These are phyloP conservation scores for Coenonympha arcania DNA, from an alignment of 2,888 invertebrate species.

Conservation along the genomic window DNA sequence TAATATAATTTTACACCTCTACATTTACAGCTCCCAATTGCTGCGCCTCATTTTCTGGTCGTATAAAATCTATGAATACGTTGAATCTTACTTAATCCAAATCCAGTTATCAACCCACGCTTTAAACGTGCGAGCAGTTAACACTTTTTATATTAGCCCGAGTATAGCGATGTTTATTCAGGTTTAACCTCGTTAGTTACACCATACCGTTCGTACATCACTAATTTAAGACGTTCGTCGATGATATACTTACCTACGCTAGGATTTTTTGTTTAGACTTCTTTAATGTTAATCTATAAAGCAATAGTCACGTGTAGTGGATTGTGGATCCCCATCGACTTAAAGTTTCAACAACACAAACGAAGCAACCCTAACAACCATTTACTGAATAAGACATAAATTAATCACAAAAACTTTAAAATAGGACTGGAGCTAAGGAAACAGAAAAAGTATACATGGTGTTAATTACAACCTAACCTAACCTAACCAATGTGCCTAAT, in stretches of 20 bases:
- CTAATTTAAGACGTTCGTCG: conserved; percentile 12
- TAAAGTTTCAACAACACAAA: too few relatives aligned
- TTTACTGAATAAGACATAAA: too few relatives aligned
- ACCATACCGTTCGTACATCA: conserved; percentile 2
- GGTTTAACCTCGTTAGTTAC: conserved; percentile 17
- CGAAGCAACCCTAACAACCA: too few relatives aligned
- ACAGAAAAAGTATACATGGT: too few relatives aligned
- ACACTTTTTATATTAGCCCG: conserved; percentile 32
- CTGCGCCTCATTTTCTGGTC: background rate
- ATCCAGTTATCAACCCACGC: conserved; percentile 20
- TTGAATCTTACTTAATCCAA: conserved; percentile 3
- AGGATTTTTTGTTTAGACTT: conserved; percentile 8
- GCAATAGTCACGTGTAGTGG: background rate
- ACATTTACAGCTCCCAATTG: background rate
- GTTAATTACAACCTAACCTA: too few relatives aligned
- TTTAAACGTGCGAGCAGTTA: conserved; percentile 28
- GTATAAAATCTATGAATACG: background rate
- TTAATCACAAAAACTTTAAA: too few relatives aligned
- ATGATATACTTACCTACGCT: conserved; percentile 11
- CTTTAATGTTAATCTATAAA: background rate
- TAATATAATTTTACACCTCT: background rate
- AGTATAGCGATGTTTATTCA: conserved; percentile 29
- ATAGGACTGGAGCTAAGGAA: too few relatives aligned
- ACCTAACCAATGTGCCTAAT: too few relatives aligned
- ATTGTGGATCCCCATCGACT: too few relatives aligned